A percentile compares a stretch with the other conserved stretches of the same genome.
These are phyloP conservation scores for Cremastobaeus sp. DNA, from an alignment of 2,888 invertebrate species.

Conservation along the genomic window DNA sequence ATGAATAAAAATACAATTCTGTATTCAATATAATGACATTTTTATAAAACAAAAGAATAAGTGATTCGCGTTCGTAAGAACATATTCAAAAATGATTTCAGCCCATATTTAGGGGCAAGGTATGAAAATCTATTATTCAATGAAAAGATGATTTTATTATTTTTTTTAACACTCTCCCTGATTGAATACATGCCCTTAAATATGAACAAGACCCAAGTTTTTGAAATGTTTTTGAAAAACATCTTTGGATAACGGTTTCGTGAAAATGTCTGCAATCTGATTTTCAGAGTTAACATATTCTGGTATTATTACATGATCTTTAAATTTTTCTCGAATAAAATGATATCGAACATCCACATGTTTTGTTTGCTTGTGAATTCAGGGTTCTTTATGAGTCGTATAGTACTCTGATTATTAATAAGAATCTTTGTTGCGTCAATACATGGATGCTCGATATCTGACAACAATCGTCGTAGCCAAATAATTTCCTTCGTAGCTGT, in stretches of 20 bases:
- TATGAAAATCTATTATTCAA: too few species aligned
- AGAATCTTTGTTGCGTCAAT: not conserved
- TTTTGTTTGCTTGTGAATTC: constrained; percentile 35
- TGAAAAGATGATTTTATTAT: too few species aligned
- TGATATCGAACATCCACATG: constrained; percentile 31
- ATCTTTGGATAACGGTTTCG: constrained; percentile 7
- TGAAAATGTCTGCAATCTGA: constrained; percentile 7
- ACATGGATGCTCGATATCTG: constrained; percentile 10
- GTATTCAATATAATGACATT: too few species aligned
- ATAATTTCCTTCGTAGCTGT: constrained; percentile 18
- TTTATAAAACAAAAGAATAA: too few species aligned
- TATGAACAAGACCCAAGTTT: not conserved
- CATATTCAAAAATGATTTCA: too few species aligned
- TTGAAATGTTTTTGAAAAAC: not conserved
- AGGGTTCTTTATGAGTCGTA: constrained; percentile 26
- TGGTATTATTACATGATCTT: not conserved
- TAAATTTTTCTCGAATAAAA: constrained; percentile 26
- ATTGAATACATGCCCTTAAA: not conserved
- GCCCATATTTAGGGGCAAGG: too few species aligned
- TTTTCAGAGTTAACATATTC: not conserved
- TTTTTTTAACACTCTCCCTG: not conserved
- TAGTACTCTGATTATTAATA: constrained; percentile 39
- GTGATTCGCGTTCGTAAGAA: too few species aligned
- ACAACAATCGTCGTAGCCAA: constrained; percentile 23
- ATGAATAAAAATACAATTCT: too few species aligned